These are phyloP conservation scores for Drosophila anceps DNA, from an alignment of 2,888 invertebrate genomes.

Conservation along the genomic window DNA sequence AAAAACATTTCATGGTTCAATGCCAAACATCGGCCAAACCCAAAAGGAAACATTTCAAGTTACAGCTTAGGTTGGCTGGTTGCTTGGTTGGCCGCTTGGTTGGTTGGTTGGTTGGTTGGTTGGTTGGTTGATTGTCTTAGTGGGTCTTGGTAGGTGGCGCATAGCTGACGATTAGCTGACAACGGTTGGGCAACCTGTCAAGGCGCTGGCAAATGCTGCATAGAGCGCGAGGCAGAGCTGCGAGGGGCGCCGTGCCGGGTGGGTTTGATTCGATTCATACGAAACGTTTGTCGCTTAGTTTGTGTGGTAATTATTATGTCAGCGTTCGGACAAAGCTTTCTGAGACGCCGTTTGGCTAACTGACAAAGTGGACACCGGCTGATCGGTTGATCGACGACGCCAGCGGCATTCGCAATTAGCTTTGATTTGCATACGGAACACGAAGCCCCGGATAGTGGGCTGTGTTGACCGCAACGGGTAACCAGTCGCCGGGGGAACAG, in stretches of 20 bases:
- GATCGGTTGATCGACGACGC: slow-evolving; percentile 48
- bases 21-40: slow-evolving; percentile 61
- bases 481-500: background rate
- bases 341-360: slow-evolving; percentile 40
- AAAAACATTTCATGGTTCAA: slow-evolving; percentile 74
- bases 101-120: slow-evolving; percentile 15
- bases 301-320: slow-evolving; percentile 75
- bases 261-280: background rate
- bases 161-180: slow-evolving; percentile 52
- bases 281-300: slow-evolving; percentile 43
- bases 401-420: slow-evolving; percentile 77
- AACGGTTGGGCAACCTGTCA: slow-evolving; percentile 49
- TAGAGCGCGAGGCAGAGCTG: background rate
- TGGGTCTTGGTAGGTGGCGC: slow-evolving; percentile 48
- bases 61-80: slow-evolving; percentile 29
- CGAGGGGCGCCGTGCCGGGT: background rate
- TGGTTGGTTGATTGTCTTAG: slow-evolving; percentile 27
- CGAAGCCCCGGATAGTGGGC: slow-evolving; percentile 12
- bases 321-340: slow-evolving; percentile 54
- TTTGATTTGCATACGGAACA: slow-evolving; percentile 52
- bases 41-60: slow-evolving; percentile 53
- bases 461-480: background rate
- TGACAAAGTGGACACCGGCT: slow-evolving; percentile 13
- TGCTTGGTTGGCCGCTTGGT: background rate
- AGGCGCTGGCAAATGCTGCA: slow-evolving; percentile 21